phyloP scores from a whole-genome alignment of 1,140 invertebrate species.

The Saccostrea glomerata region DNA sequence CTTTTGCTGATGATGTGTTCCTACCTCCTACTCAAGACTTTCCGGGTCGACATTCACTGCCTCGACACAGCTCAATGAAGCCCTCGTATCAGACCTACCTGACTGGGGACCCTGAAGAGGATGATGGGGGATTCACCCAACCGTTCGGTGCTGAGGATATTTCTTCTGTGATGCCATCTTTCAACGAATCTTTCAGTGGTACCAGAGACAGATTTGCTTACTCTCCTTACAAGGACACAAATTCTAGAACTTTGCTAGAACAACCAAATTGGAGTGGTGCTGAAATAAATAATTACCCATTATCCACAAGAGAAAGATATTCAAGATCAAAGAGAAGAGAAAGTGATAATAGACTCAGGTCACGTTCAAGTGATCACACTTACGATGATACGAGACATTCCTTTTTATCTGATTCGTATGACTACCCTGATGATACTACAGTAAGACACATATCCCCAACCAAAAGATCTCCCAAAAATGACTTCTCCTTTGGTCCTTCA shows the following conservation, averaged over 20 bases:
- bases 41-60: slow-evolving; percentile 56
- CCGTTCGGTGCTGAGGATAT: slow-evolving; percentile 69
- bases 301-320: not conserved
- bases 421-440: slow-evolving; percentile 52
- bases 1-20: slow-evolving; percentile 67
- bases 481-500: slow-evolving; percentile 68
- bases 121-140: slow-evolving; percentile 32
- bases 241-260: slow-evolving; percentile 12
- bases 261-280: slow-evolving; percentile 42
- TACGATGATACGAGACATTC: slow-evolving; percentile 34
- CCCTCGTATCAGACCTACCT: slow-evolving; percentile 67
- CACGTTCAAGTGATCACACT: slow-evolving; percentile 37
- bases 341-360: slow-evolving; percentile 16
- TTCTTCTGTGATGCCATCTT: slow-evolving; percentile 73
- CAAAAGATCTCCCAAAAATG: slow-evolving; percentile 49
- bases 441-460: slow-evolving; percentile 53
- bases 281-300: not conserved
- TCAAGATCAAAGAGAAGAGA: slow-evolving; percentile 15
- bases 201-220: slow-evolving; percentile 41
- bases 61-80: slow-evolving; percentile 71
- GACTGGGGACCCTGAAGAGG: slow-evolving; percentile 59
- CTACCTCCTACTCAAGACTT: slow-evolving; percentile 24
- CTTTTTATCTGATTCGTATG: slow-evolving; percentile 7
- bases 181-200: slow-evolving; percentile 47
- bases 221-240: slow-evolving; percentile 26